Evolutionary conservation across 2,113 vertebrate genomes (phyloP).

Genomic region (Mastomys coucha): DNA sequence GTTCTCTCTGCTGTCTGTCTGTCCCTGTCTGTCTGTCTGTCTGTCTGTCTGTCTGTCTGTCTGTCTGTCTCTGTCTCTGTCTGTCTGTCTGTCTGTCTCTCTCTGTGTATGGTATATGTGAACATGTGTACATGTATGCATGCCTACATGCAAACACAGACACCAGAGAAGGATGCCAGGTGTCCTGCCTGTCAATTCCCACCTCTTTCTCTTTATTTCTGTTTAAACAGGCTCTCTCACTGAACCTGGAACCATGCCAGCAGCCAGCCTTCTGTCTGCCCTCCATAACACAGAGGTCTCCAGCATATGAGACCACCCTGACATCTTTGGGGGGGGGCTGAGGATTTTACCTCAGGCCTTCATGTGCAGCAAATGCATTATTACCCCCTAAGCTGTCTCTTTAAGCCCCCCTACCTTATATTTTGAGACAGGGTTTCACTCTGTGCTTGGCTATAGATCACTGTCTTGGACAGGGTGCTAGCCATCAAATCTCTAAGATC

Average conservation of each 20-base stretch:
- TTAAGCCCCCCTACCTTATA: background rate
- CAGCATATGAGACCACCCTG: background rate
- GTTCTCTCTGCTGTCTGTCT: no score
- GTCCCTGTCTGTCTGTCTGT: background rate
- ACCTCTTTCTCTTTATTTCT: background rate
- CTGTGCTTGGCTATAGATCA: background rate
- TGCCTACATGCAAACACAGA: background rate
- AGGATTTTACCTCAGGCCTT: no score
- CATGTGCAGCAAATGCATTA: background rate
- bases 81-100: background rate
- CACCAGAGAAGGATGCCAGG: no score
- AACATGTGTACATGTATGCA: background rate
- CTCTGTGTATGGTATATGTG: background rate
- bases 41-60: background rate
- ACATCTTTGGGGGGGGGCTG: background rate
- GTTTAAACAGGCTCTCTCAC: background rate
- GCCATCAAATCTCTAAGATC: background rate
- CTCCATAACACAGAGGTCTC: no score
- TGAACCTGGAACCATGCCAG: background rate
- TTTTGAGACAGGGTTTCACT: background rate
- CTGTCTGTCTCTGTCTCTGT: fast-evolving
- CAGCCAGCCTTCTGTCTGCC: background rate
- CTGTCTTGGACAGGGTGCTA: background rate
- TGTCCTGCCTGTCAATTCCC: background rate
- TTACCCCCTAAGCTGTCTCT: background rate